These are phyloP conservation scores for Halcyon malimbica DNA, from an alignment of 2,113 vertebrate species.

Conservation along the genomic window DNA sequence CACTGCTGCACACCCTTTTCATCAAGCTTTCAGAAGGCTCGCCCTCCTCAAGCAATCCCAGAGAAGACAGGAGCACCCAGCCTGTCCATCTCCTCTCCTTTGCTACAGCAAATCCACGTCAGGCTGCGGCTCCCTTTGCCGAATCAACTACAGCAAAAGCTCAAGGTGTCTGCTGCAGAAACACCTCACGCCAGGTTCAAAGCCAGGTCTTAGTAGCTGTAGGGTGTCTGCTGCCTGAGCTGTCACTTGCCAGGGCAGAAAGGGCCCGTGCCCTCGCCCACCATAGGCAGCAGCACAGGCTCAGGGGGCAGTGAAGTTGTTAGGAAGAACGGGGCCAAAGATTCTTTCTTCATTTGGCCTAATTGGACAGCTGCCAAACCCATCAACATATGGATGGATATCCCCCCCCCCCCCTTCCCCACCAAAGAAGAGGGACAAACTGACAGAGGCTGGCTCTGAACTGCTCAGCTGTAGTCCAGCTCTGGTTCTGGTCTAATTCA, in stretches of 20 bases:
- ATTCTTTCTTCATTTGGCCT: background rate
- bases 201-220: background rate
- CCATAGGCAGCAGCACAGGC: rapidly evolving
- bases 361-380: background rate
- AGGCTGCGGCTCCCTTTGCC: background rate
- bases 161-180: background rate
- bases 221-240: background rate
- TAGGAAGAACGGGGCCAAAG: background rate
- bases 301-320: rapidly evolving
- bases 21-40: rapidly evolving
- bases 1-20: background rate
- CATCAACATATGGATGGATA: background rate
- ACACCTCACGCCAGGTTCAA: background rate
- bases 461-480: background rate
- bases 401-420: no score
- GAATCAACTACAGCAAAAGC: background rate
- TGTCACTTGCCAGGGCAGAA: background rate
- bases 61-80: background rate
- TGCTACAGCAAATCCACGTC: rapidly evolving
- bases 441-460: background rate
- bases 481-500: background rate
- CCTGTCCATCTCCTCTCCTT: background rate
- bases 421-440: background rate
- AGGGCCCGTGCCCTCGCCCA: background rate
- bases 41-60: background rate